A percentile compares a stretch with the other conserved stretches of the same genome.
Evolutionary conservation across 2,888 invertebrate species (phyloP).

Genomic region (Caenorhabditis auriculariae): DNA sequence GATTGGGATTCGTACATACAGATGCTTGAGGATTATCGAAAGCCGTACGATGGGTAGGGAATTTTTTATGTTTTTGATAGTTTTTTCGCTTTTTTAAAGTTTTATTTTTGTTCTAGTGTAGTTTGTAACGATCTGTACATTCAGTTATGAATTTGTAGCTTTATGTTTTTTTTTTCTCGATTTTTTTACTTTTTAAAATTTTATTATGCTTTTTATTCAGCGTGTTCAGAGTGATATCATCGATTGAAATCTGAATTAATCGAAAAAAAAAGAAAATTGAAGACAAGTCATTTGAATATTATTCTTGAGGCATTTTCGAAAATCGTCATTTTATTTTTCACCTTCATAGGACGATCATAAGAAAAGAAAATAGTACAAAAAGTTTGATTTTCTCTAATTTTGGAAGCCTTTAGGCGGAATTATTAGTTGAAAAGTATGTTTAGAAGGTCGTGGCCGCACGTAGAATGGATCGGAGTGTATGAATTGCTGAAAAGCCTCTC

Average conservation of each 20-base stretch:
- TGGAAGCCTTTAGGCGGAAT: too few relatives aligned
- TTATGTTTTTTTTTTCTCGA: not conserved
- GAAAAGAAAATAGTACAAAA: too few relatives aligned
- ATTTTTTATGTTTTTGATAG: not conserved
- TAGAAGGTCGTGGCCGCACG: too few relatives aligned
- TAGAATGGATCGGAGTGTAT: too few relatives aligned
- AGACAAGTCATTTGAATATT: not conserved
- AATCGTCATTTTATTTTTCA: not conserved
- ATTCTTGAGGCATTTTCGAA: not conserved
- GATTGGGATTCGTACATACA: constrained; percentile 59
- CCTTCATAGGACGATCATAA: not conserved
- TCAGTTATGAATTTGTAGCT: not conserved
- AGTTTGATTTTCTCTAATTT: too few relatives aligned
- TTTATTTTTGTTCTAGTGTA: not conserved
- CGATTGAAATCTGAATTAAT: too few relatives aligned
- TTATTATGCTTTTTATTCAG: too few relatives aligned
- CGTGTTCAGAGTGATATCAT: too few relatives aligned
- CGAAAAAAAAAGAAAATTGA: too few relatives aligned
- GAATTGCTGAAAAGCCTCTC: too few relatives aligned
- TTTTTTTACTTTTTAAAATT: too few relatives aligned
- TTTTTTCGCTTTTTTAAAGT: not conserved
- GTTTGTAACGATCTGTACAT: not conserved
- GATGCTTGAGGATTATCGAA: constrained; percentile 54
- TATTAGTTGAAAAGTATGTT: too few relatives aligned
- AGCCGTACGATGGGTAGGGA: constrained; percentile 29